Evolutionary conservation across 2,797 vertebrate species (phyloP).

Genomic region (Gymnothorax javanicus): DNA sequence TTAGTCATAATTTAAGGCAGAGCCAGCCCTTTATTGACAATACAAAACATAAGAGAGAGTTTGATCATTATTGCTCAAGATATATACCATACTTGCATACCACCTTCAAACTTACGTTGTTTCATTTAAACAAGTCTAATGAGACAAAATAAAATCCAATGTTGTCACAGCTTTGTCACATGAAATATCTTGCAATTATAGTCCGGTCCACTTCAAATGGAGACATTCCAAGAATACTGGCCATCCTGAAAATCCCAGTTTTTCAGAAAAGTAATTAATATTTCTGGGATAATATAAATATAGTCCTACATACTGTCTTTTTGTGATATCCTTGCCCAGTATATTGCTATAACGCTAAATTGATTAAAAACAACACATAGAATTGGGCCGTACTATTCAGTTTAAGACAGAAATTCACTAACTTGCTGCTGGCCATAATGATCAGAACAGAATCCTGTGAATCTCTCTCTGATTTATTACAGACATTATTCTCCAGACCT

Average conservation of each 20-base stretch:
- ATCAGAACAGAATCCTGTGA: background rate
- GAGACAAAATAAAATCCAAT: background rate
- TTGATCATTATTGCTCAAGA: background rate
- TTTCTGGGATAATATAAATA: background rate
- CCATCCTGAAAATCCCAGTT: background rate
- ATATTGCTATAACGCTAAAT: background rate
- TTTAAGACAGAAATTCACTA: background rate
- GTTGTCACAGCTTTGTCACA: background rate
- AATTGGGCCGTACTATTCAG: background rate
- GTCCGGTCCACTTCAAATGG: no score
- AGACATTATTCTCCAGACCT: background rate
- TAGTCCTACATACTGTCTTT: background rate
- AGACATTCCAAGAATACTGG: background rate
- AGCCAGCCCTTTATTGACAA: background rate
- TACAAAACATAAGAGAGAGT: background rate
- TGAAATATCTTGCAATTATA: no score
- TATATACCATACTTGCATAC: background rate
- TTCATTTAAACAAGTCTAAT: background rate
- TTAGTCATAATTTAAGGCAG: constrained; percentile 23
- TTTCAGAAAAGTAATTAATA: background rate
- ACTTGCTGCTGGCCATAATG: background rate
- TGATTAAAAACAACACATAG: background rate
- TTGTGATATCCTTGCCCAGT: background rate
- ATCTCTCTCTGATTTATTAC: background rate
- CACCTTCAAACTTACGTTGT: background rate